These are phyloP conservation scores for Diplodus sargus DNA, from an alignment of 2,797 vertebrate species.

Conservation along the genomic window DNA sequence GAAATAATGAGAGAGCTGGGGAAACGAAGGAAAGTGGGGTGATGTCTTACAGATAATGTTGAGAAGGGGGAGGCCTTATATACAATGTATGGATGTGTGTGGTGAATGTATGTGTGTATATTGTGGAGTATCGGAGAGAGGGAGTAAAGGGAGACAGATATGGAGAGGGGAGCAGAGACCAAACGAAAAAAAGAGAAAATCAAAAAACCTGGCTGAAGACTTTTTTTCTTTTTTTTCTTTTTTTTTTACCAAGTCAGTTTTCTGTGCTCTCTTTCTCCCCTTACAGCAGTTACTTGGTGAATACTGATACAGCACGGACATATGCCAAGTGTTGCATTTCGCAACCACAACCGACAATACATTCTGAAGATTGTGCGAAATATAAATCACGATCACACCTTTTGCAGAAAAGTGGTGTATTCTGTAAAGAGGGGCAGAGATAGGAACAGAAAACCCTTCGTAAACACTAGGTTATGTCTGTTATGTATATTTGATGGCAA, in stretches of 20 bases:
- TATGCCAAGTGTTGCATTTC: constrained; percentile 41
- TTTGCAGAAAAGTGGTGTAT: constrained; percentile 13
- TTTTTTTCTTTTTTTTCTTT: neutral
- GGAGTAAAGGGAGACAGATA: constrained; percentile 19
- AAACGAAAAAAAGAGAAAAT: constrained; percentile 51
- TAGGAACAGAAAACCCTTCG: neutral
- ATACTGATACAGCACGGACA: constrained; percentile 56
- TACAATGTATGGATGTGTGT: constrained; percentile 25
- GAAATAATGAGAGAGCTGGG: constrained; percentile 63
- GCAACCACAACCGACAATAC: constrained; percentile 28
- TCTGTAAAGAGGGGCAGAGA: neutral
- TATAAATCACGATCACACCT: constrained; percentile 13
- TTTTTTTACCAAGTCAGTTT: constrained; percentile 42
- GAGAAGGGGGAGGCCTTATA: constrained; percentile 25
- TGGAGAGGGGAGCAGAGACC: constrained; percentile 26
- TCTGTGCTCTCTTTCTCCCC: constrained; percentile 43
- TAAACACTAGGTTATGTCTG: neutral
- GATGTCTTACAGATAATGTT: constrained; percentile 53
- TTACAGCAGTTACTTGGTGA: constrained; percentile 53
- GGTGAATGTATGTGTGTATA: constrained; percentile 11
- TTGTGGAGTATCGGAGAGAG: constrained; percentile 18
- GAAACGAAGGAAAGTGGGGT: constrained; percentile 46
- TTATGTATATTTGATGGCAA: neutral
- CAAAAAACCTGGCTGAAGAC: constrained; percentile 40
- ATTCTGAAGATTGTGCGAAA: constrained; percentile 28